Evolutionary conservation across 2,113 vertebrate species (phyloP).

Genomic region (Silurus glanis): DNA sequence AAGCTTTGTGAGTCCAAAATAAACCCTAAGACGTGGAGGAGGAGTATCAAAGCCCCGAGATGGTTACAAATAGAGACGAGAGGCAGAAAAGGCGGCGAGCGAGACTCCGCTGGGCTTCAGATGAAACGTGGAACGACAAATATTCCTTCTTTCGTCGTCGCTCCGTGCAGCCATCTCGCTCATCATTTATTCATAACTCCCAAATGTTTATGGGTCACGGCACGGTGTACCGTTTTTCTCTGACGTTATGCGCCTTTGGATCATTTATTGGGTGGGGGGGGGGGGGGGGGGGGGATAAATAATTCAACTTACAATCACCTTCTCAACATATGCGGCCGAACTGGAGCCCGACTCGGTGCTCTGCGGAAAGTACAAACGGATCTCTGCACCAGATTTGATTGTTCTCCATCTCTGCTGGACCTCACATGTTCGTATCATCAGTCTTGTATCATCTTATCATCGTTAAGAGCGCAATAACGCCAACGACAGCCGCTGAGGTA

Average conservation of each 20-base stretch:
- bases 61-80: not conserved
- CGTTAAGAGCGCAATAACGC: not conserved
- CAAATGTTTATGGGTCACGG: not conserved
- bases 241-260: too few relatives aligned
- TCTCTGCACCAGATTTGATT: too few relatives aligned
- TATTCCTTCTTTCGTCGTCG: not conserved
- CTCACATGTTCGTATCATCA: not conserved
- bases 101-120: not conserved
- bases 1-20: slow-evolving; percentile 9
- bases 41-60: not conserved
- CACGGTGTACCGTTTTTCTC: too few relatives aligned
- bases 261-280: not conserved
- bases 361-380: not conserved
- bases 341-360: not conserved
- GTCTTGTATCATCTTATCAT: not conserved
- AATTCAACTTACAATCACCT: not conserved
- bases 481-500: not conserved
- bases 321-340: not conserved
- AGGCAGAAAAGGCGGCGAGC: not conserved
- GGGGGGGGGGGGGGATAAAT: not conserved
- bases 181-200: not conserved
- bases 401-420: not conserved
- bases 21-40: not conserved
- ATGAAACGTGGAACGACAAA: not conserved
- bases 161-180: not conserved